Base-by-base conservation (phyloP, 2,797 vertebrate genomes). In the Pantherophis alleghaniensis region DNA sequence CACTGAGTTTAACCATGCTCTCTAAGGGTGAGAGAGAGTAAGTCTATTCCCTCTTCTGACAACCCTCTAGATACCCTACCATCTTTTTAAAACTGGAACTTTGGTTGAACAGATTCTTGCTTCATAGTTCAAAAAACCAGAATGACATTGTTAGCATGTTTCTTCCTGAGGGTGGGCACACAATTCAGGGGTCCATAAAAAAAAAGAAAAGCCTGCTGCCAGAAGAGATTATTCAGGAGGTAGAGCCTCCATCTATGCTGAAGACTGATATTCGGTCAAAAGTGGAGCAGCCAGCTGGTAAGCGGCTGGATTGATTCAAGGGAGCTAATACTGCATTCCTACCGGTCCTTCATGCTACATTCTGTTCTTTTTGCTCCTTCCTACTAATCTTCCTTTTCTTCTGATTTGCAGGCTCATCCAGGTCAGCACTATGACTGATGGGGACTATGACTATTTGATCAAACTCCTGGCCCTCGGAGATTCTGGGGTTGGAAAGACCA, bases 361-460 rank as follows among this genome's bases (percentile, higher is more conserved):
- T 83, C 20, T 83, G 20, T 83, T 83, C 37, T 47, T 90, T 7
- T 26, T 18, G 26, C 28, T 74, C 11, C 24, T 32, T 94, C 88
- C 51, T 88, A 6, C 61, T 60, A 53, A 90, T 51, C 74, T 91
- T 88, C 86, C n/a, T 94, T 2, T 83, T 16, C 2, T 5, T 14
- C 51, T 89, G 63, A 16, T 1, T 2, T 16, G 0, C 96, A 99
- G 98, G 97, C 97, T 97, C 95, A 95, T 96, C 93, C 95, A 96
- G 69, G 97, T 97, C 97, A 98, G 97, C 98, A 98, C 98, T 98
- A 99, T 99, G 98, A 98, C 98, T 96, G 98, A 99, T 98, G 98
- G 98, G 96, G 98, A 99, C 97, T 99, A 99, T 95, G 98, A 99
- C 96, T 99, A 99, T 96, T 98, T 99, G 95, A 99, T 99, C 97